phyloP scores from a whole-genome alignment of 2,797 vertebrate species.

The Astyanax mexicanus region DNA sequence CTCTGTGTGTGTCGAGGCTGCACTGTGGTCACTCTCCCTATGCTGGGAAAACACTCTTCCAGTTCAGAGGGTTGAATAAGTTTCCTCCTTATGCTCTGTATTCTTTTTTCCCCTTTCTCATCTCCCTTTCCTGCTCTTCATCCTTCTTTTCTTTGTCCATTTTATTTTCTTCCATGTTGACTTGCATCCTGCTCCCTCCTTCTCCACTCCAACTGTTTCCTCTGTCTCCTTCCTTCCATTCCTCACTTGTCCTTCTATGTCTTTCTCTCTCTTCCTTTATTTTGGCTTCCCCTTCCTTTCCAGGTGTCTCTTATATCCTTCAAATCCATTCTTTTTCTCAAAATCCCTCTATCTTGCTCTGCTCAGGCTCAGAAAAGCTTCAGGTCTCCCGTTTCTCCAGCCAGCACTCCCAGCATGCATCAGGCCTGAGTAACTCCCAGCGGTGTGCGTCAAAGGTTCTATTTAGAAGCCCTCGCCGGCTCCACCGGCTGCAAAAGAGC shows the following conservation, averaged over 20 bases:
- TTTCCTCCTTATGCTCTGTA: constrained; percentile 43
- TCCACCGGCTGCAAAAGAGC: constrained; percentile 44
- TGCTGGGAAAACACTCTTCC: constrained; percentile 76
- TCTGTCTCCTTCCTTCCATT: background rate
- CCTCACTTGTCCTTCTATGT: background rate
- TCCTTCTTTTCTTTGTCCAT: constrained; percentile 54
- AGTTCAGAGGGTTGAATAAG: constrained; percentile 56
- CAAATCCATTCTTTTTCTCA: background rate
- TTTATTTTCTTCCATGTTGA: constrained; percentile 57
- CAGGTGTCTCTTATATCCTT: background rate
- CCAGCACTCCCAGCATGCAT: constrained; percentile 79
- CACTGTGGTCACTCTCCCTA: constrained; percentile 74
- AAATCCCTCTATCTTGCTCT: constrained; percentile 27
- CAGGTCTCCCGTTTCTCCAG: constrained; percentile 64
- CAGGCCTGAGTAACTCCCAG: constrained; percentile 70
- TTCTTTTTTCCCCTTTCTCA: constrained; percentile 49
- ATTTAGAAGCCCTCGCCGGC: constrained; percentile 55
- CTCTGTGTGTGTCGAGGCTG: constrained; percentile 76
- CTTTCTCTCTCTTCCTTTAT: background rate
- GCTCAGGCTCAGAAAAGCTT: constrained; percentile 53
- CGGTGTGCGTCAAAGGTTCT: constrained; percentile 77
- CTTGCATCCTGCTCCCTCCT: background rate
- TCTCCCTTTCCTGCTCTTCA: background rate
- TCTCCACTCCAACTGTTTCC: background rate
- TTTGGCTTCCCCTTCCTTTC: background rate